Evolutionary conservation across 2,888 invertebrate species (phyloP), one percentile per base, ranked within the genome.

Genomic region (Orchesellides sinensis): DNA sequence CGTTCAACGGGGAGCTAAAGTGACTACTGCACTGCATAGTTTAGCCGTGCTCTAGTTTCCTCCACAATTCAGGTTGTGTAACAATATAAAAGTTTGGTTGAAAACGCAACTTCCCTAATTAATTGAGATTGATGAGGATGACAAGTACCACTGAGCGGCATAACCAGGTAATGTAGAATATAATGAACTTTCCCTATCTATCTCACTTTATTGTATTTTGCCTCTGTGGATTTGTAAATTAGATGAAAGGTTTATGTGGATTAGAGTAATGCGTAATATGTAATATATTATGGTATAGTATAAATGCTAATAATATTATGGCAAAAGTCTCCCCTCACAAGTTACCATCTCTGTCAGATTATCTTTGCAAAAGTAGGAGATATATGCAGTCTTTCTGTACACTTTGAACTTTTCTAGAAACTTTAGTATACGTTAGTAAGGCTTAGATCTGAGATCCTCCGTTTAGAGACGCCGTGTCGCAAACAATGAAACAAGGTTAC

Each of bases 51-150:
- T 1, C 12, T 1, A 40, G 10, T 40, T 5, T 40, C 56, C 10
- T 1, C 56, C n/a, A 19, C 56, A 14, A n/a, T 27, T 56, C 10
- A n/a, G 21, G 32, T 6, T 35, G 19, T 35, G 17, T 6, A 40
- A 40, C 4, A n/a, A 40, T 40, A 40, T 40, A 14, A 40, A 29
- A 56, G 74, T 66, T 19, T 45, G 47, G 74, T 74, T 74, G 74
- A 52, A 61, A 74, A 63, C 52, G 74, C 49, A 74, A 35, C 74
- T 52, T 23, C 63, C 40, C 70, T 61, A 80, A 65, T 80, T 75
- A 84, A 84, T 74, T 79, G 80, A 83, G 83, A 81, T 85, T 85
- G 77, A 85, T 85, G 85, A 85, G 85, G 85, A 85, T 85, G 85
- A 85, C 83, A 85, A 85, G 75, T 78, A 63, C 72, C 49, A 63